A percentile compares a stretch with the other conserved stretches of the same genome.
These are phyloP conservation scores for Cyprinodon brontotheroides DNA, from an alignment of 2,113 vertebrate species.

Conservation along the genomic window DNA sequence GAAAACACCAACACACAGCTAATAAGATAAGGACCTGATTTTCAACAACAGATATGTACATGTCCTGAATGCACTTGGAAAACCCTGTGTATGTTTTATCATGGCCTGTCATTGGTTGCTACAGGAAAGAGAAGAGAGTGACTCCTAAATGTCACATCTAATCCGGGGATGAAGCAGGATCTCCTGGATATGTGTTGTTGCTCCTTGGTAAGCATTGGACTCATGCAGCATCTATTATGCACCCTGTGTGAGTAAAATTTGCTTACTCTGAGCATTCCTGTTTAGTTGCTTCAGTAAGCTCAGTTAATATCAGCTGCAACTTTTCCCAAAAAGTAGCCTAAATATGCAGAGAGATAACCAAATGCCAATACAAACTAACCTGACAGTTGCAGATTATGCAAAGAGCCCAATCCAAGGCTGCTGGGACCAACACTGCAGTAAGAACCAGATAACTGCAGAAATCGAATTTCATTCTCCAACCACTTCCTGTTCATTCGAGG, in stretches of 20 bases:
- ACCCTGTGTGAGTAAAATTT: constrained; percentile 19
- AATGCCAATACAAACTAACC: constrained; percentile 26
- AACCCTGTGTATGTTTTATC: not conserved
- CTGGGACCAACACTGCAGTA: not conserved
- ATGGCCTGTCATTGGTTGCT: not conserved
- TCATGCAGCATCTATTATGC: constrained; percentile 14
- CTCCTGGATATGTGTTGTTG: constrained; percentile 43
- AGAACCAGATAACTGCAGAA: not conserved
- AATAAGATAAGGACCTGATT: not conserved
- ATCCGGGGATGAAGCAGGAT: constrained; percentile 56
- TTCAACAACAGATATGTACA: not conserved
- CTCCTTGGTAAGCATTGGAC: constrained; percentile 26
- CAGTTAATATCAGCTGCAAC: not conserved
- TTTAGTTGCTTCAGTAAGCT: constrained; percentile 1
- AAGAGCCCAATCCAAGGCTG: constrained; percentile 24
- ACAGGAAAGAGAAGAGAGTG: constrained; percentile 9
- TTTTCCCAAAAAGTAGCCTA: constrained; percentile 21
- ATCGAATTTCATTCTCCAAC: not conserved
- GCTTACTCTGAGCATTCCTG: constrained; percentile 17
- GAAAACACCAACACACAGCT: fast-evolving
- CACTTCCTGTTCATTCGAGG: not conserved
- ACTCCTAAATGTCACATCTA: constrained; percentile 65
- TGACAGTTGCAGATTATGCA: constrained; percentile 3
- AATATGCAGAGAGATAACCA: constrained; percentile 1
- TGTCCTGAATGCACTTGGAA: not conserved